phyloP scores from a whole-genome alignment of 1,140 invertebrate species.

The Anadara kagoshimensis region DNA sequence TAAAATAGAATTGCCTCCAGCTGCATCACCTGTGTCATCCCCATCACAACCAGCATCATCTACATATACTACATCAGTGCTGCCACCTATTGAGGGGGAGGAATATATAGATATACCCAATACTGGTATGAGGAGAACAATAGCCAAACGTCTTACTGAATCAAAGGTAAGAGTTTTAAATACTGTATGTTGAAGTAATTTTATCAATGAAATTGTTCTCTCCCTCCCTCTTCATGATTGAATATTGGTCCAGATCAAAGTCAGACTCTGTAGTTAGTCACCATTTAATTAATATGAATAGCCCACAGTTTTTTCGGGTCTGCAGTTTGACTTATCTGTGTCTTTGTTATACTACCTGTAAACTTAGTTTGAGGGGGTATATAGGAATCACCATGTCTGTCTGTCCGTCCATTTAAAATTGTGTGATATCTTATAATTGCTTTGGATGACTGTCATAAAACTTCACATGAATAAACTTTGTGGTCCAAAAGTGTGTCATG shows the following conservation, averaged over 20 bases:
- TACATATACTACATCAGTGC: conserved; percentile 54
- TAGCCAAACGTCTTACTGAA: conserved; percentile 91
- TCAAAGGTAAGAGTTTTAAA: conserved; percentile 82
- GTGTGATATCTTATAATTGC: too few species aligned
- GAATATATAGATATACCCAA: conserved; percentile 83
- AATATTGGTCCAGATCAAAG: neutral
- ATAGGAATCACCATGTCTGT: too few species aligned
- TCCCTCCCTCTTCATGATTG: neutral
- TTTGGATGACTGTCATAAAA: too few species aligned
- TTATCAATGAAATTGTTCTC: neutral
- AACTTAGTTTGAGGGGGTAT: too few species aligned
- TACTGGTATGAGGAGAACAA: conserved; percentile 85
- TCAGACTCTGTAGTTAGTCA: neutral
- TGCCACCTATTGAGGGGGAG: conserved; percentile 75
- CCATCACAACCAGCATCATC: conserved; percentile 17
- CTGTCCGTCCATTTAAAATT: too few species aligned
- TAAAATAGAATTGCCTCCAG: conserved; percentile 65
- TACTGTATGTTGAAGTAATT: neutral
- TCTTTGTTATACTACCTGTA: too few species aligned
- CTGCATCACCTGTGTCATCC: conserved; percentile 18
- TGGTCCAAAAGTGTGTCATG: too few species aligned
- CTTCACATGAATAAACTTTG: too few species aligned
- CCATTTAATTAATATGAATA: too few species aligned
- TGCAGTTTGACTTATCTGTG: too few species aligned
- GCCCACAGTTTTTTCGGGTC: too few species aligned